Evolutionary conservation across 2,888 invertebrate species (phyloP).

Genomic region (Microctonus hyperodae): DNA sequence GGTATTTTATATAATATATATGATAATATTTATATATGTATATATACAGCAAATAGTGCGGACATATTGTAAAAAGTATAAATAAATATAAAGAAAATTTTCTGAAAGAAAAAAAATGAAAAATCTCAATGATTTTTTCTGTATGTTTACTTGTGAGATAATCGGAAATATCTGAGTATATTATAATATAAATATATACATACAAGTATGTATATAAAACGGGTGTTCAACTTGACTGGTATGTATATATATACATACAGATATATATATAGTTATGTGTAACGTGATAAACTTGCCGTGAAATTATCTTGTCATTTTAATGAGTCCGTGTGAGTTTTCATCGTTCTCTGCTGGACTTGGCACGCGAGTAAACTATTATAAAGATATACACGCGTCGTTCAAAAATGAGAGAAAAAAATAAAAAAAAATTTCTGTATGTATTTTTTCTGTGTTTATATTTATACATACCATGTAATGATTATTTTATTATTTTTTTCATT

Average conservation of each 20-base stretch:
- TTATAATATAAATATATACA: too few species aligned
- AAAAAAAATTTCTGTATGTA: not conserved
- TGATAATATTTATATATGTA: too few species aligned
- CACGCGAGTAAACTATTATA: constrained; percentile 33
- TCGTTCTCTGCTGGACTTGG: constrained; percentile 20
- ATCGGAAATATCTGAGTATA: not conserved
- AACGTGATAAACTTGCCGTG: constrained; percentile 32
- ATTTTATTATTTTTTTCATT: not conserved
- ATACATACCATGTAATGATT: not conserved
- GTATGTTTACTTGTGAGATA: not conserved
- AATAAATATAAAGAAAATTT: not conserved
- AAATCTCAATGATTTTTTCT: not conserved
- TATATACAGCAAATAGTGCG: too few species aligned
- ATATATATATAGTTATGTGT: constrained; percentile 16
- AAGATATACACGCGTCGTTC: constrained; percentile 24
- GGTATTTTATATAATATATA: too few species aligned
- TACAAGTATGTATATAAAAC: too few species aligned
- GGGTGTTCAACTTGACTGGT: too few species aligned
- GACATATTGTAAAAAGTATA: not conserved
- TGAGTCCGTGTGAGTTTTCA: constrained; percentile 36
- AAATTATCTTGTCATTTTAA: constrained; percentile 37
- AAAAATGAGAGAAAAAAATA: not conserved
- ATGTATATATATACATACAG: not conserved
- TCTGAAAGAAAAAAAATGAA: not conserved
- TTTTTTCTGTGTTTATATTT: constrained; percentile 4